Base-by-base conservation (phyloP, 1,140 invertebrate genomes). In the Heliconius nattereri region DNA sequence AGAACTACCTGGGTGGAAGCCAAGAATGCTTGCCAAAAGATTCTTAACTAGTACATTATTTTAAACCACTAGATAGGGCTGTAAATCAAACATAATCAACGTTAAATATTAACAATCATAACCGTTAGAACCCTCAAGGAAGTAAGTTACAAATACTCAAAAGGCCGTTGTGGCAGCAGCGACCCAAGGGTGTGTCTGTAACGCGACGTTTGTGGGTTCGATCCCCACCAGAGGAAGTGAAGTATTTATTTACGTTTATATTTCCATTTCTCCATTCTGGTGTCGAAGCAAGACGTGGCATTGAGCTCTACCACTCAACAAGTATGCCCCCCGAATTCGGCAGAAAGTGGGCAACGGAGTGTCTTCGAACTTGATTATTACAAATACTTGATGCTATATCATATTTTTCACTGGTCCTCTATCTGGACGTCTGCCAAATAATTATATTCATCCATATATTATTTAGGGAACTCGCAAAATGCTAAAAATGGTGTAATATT, bases 351-450 rank as follows among this genome's bases (percentile, higher is more conserved):
- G 32, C 0, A 35, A 35, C 32, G 32, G 32, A 35, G 32, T 32
- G 32, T 32, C 32, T 32, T 32, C 5, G 32, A 32, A 32, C 1
- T 6, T 35, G 32, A 35, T 7, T 71, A 72, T 75, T 52, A 40
- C 71, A 66, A 78, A 74, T 71, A 66, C 32, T 57, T 78, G 52
- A 74, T 78, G 60, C 75, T 72, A 73, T 57, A 52, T 54, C 57
- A 81, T 77, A 78, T 78, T 78, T 78, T 75, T 32, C 60, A 78
- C 75, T 78, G 52, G 75, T 82, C 75, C 81, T 87, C 74, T 78
- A 73, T 88, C 86, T 91, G 89, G 86, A 84, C 78, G 84, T 74
- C 78, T 75, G 89, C 89, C 88, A 91, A 91, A 88, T 89, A 90
- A 90, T 88, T 87, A 78, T 84, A 86, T 84, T 79, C 79, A 84